Percentiles rank a stretch among this genome's conserved stretches.
Evolutionary conservation across 2,888 invertebrate genomes (phyloP).

Genomic region (Agrotis clavis): DNA sequence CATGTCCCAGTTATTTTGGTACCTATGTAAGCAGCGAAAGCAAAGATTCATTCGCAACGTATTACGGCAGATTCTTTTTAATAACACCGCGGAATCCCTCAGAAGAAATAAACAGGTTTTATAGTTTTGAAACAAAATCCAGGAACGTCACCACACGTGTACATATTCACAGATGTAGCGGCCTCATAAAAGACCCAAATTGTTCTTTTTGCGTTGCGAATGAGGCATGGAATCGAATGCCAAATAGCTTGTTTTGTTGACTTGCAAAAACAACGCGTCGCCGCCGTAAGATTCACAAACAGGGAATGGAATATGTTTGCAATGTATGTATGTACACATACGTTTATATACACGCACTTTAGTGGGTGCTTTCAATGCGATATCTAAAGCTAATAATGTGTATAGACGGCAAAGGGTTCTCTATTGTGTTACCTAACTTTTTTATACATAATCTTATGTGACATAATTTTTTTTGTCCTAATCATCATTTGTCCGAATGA

Average conservation of each 20-base stretch:
- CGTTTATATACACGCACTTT: constrained; percentile 33
- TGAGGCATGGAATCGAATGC: constrained; percentile 71
- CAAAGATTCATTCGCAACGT: not conserved
- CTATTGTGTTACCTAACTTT: too few species aligned
- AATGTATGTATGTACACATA: constrained; percentile 5
- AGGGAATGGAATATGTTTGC: constrained; percentile 56
- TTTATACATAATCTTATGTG: too few species aligned
- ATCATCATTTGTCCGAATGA: too few species aligned
- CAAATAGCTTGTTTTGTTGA: constrained; percentile 69
- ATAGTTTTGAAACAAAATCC: constrained; percentile 51
- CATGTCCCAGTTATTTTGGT: not conserved
- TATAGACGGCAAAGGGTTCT: too few species aligned
- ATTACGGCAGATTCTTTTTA: constrained; percentile 27
- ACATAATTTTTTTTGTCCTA: too few species aligned
- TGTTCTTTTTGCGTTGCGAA: constrained; percentile 70
- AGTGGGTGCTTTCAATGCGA: not conserved
- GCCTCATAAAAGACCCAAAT: constrained; percentile 71
- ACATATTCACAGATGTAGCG: constrained; percentile 66
- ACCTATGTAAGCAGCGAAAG: not conserved
- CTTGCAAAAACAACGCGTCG: constrained; percentile 64
- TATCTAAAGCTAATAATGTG: constrained; percentile 1
- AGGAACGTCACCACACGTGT: constrained; percentile 65
- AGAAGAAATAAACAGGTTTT: constrained; percentile 51
- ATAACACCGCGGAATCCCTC: constrained; percentile 24
- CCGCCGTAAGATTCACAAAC: constrained; percentile 48